A percentile compares a stretch with the other conserved stretches of the same genome.
phyloP scores from a whole-genome alignment of 23 tunicate species.

The Halocynthia aurantium region DNA sequence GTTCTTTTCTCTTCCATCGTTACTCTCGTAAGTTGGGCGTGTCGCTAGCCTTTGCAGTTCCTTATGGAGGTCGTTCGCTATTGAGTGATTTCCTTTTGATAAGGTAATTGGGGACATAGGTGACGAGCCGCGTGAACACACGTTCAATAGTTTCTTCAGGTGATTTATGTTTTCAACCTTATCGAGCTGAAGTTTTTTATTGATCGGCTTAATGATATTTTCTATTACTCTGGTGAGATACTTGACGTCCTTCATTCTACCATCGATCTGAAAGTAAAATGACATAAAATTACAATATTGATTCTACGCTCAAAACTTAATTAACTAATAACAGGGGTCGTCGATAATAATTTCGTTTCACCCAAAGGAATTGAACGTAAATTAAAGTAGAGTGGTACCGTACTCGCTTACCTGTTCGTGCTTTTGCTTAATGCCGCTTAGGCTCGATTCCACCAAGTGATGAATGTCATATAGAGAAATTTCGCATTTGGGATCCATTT shows the following conservation, averaged over 20 bases:
- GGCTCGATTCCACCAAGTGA: slow-evolving; percentile 42
- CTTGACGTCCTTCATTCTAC: slow-evolving; percentile 28
- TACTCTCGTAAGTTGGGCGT: too few species aligned
- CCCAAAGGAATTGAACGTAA: not conserved
- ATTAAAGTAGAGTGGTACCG: too few species aligned
- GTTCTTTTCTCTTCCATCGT: slow-evolving; percentile 6
- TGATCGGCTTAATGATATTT: slow-evolving; percentile 35
- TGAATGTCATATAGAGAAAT: slow-evolving; percentile 53
- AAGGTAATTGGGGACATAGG: not conserved
- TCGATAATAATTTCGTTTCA: not conserved
- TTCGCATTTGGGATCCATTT: slow-evolving; percentile 17
- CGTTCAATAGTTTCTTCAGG: slow-evolving; percentile 1
- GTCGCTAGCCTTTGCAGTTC: too few species aligned
- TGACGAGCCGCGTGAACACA: slow-evolving; percentile 12
- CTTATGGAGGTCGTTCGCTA: too few species aligned
- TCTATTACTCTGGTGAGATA: slow-evolving; percentile 25
- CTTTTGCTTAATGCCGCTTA: slow-evolving; percentile 29
- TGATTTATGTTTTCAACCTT: slow-evolving; percentile 1
- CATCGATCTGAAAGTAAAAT: slow-evolving; percentile 25
- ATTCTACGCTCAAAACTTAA: not conserved
- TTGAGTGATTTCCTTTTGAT: too few species aligned
- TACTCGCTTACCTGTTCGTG: slow-evolving; percentile 35
- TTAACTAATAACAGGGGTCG: not conserved
- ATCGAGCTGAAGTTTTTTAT: slow-evolving; percentile 19
- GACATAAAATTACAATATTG: not conserved